Base-by-base conservation (phyloP, 2,797 vertebrate genomes). In the Coregonus sp. region DNA sequence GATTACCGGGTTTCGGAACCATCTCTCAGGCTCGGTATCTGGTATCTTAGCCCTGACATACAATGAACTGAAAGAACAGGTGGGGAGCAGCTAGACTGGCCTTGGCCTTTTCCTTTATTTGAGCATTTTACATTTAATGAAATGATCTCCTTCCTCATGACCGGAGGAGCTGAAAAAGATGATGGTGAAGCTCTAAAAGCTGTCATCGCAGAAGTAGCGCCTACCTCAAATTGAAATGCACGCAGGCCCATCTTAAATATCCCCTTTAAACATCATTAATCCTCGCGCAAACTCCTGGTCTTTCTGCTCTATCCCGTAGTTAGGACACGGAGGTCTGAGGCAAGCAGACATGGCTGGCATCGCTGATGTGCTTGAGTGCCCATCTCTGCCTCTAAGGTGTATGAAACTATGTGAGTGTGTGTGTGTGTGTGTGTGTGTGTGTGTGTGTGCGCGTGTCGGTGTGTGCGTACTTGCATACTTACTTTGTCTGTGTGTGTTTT, bases 221-320 rank as follows among this genome's bases (percentile, higher is more conserved):
- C 86, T 84, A 79, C 11, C 29, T 87, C 18, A 51, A 77, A 85
- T 71, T 40, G 73, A 78, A 79, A 88, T 33, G 80, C 54, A 73
- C 33, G 73, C 79, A 73, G 70, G 4, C 81, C 86, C 81, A 82
- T 85, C 86, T 84, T 87, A 89, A 89, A 89, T 63, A 83, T 71
- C 72, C 69, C 54, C 85, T 78, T 73, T 40, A 50, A 85, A 81
- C 81, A 79, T 82, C 87, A 91, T 92, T 88, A 89, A 90, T 87
- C 80, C 85, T 51, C 20, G 84, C 82, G 86, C 81, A 85, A 70
- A 70, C 86, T 82, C 75, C 85, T 84, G 79, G 79, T 70, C 80
- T 88, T 84, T 72, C 79, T 9, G 0, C 75, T 59, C 83, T 75
- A 85, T 76, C 81, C 77, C 84, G 84, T 89, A 87, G 81, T 87